These are phyloP conservation scores for Oasisia sp. DNA, from an alignment of 2,888 invertebrate species.

Conservation along the genomic window DNA sequence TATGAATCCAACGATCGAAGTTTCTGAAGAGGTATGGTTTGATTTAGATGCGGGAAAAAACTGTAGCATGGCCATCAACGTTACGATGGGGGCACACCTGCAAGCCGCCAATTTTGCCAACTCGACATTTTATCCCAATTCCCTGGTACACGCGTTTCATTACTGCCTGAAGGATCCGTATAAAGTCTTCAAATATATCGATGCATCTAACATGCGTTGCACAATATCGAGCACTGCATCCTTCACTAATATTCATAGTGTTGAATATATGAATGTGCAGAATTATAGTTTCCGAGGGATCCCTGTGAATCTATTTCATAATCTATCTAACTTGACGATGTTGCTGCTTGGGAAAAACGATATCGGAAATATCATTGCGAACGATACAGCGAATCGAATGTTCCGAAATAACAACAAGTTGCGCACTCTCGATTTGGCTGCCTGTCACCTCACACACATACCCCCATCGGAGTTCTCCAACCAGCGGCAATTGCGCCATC, in stretches of 20 bases:
- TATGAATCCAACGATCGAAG: not conserved
- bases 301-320: not conserved
- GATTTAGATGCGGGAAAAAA: not conserved
- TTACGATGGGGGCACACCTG: not conserved
- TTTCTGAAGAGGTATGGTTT: not conserved
- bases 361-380: not conserved
- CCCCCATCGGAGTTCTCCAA: not conserved
- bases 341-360: not conserved
- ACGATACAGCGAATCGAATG: not conserved
- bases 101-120: not conserved
- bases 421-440: not conserved
- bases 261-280: not conserved
- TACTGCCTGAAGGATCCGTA: not conserved
- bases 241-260: not conserved
- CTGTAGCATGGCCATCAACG: not conserved
- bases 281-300: not conserved
- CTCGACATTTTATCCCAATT: not conserved
- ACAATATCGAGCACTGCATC: not conserved
- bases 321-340: not conserved
- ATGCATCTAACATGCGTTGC: not conserved
- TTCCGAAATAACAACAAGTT: not conserved
- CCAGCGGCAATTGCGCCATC: not conserved
- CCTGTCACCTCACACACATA: not conserved
- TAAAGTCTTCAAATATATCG: not conserved
- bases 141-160: not conserved